A percentile compares a stretch with the other conserved stretches of the same genome.
phyloP scores from a whole-genome alignment of 2,797 vertebrate genomes.

The Rhyacichthys aspro region DNA sequence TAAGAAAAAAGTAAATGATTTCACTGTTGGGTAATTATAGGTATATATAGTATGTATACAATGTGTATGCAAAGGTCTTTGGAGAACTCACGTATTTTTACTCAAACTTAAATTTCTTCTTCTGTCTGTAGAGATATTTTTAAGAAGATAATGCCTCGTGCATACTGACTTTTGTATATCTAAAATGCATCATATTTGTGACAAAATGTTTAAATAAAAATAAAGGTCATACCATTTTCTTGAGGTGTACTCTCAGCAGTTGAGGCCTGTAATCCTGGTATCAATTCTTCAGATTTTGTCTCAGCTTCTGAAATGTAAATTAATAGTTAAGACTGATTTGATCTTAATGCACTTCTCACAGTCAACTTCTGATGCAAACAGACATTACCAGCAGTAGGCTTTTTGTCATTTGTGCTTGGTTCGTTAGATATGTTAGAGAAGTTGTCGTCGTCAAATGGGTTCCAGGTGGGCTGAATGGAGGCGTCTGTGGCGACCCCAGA shows the following conservation, averaged over 20 bases:
- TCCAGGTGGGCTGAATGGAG: slow-evolving; percentile 86
- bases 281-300: slow-evolving; percentile 84
- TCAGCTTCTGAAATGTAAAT: slow-evolving; percentile 73
- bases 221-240: slow-evolving; percentile 53
- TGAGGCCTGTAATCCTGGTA: slow-evolving; percentile 84
- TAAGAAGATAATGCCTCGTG: no score
- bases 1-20: not conserved
- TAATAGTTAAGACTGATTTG: not conserved
- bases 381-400: slow-evolving; percentile 79
- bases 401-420: slow-evolving; percentile 88
- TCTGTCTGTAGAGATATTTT: no score
- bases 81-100: no score
- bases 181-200: no score
- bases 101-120: no score
- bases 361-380: not conserved
- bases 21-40: not conserved
- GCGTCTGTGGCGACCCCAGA: slow-evolving; percentile 53
- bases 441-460: slow-evolving; percentile 95
- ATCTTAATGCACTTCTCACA: not conserved
- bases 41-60: no score
- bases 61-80: no score
- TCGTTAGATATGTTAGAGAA: slow-evolving; percentile 92
- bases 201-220: no score
- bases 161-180: no score
- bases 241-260: slow-evolving; percentile 55